phyloP scores from a whole-genome alignment of 2,888 invertebrate species.

The Diaprepes abbreviatus region DNA sequence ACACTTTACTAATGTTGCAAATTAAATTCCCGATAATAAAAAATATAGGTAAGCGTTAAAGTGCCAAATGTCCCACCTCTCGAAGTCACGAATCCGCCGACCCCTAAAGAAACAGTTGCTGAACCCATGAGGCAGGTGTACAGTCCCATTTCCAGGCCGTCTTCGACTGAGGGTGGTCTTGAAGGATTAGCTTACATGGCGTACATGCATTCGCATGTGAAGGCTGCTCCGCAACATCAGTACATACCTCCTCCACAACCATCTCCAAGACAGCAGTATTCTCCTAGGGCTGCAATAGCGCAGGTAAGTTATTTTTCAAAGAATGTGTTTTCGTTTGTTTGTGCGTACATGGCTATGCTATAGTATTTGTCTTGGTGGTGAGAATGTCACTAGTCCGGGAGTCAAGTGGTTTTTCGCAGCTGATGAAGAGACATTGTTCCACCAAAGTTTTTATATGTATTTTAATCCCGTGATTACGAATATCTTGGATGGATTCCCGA shows the following conservation, averaged over 20 bases:
- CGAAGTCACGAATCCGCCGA: conserved; percentile 50
- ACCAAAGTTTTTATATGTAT: too few species aligned
- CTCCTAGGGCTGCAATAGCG: conserved; percentile 63
- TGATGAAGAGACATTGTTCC: too few species aligned
- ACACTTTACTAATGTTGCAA: too few species aligned
- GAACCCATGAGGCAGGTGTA: conserved; percentile 68
- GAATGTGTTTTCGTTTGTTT: too few species aligned
- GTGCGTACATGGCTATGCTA: too few species aligned
- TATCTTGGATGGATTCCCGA: too few species aligned
- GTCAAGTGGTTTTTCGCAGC: too few species aligned
- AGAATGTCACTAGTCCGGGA: too few species aligned
- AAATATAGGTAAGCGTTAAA: conserved; percentile 68
- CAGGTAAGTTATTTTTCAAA: conserved; percentile 47
- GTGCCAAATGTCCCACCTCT: conserved; percentile 58
- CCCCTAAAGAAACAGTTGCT: conserved; percentile 38
- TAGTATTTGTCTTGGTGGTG: too few species aligned
- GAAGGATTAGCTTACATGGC: conserved; percentile 61
- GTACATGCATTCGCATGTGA: conserved; percentile 63
- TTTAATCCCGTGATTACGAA: too few species aligned
- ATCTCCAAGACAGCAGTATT: conserved; percentile 61
- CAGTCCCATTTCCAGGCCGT: conserved; percentile 72
- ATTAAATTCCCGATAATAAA: too few species aligned
- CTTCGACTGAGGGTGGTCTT: conserved; percentile 67
- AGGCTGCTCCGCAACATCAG: conserved; percentile 54
- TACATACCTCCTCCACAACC: conserved; percentile 59